These are phyloP conservation scores for Steinernema hermaphroditum DNA, from an alignment of 2,888 invertebrate genomes.

Conservation along the genomic window DNA sequence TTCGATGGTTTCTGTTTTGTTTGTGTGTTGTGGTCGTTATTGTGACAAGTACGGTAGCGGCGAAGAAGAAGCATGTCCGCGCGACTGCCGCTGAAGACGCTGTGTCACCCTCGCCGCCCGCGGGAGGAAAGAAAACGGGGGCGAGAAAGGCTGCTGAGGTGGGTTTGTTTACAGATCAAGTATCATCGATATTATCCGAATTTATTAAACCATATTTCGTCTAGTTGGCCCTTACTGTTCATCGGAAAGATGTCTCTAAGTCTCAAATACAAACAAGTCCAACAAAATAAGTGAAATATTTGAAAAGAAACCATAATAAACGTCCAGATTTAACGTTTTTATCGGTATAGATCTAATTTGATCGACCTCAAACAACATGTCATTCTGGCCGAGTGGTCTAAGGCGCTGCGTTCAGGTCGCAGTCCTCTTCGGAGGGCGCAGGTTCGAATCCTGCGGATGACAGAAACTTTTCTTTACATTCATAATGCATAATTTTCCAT, in stretches of 20 bases:
- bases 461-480: too few relatives aligned
- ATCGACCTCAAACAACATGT: background rate
- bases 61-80: slow-evolving; percentile 36
- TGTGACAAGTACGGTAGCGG: background rate
- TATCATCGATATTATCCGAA: too few relatives aligned
- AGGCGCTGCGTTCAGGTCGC: slow-evolving; percentile 81
- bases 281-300: too few relatives aligned
- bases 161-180: too few relatives aligned
- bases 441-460: slow-evolving; percentile 40
- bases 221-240: too few relatives aligned
- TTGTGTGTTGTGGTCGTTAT: background rate
- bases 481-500: too few relatives aligned
- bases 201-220: too few relatives aligned
- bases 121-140: background rate
- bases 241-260: too few relatives aligned
- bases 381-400: slow-evolving; percentile 76
- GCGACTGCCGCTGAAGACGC: slow-evolving; percentile 37
- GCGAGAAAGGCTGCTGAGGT: background rate
- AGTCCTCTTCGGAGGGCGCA: slow-evolving; percentile 71
- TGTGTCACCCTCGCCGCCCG: slow-evolving; percentile 28
- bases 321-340: too few relatives aligned
- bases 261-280: too few relatives aligned
- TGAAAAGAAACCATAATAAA: too few relatives aligned
- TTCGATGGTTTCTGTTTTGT: slow-evolving; percentile 8
- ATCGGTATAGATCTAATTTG: too few relatives aligned